Evolutionary conservation across 2,797 vertebrate genomes (phyloP).

Genomic region (Phrynocephalus vlangalii): DNA sequence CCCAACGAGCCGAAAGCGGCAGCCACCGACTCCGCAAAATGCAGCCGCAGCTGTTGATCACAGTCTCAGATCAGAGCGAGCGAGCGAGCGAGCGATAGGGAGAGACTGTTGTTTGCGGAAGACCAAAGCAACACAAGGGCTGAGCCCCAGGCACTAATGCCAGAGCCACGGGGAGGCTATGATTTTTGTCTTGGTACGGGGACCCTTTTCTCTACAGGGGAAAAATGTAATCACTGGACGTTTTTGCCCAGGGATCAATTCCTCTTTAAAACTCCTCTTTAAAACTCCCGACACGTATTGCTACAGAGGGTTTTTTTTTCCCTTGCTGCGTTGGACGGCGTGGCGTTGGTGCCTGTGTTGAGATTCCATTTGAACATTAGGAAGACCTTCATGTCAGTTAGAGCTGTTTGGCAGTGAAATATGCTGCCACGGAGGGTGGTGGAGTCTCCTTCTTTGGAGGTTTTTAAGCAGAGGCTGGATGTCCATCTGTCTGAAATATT

Average conservation of each 20-base stretch:
- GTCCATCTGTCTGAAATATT: no score
- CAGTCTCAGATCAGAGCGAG: no score
- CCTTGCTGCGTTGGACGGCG: neutral
- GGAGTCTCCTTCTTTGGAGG: no score
- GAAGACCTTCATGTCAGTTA: no score
- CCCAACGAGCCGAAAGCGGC: no score
- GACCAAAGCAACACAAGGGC: neutral
- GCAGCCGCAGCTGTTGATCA: neutral
- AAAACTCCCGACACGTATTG: neutral
- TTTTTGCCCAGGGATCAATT: neutral
- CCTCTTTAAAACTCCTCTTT: neutral
- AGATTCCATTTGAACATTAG: no score
- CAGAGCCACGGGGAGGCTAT: neutral
- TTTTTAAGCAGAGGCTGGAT: no score
- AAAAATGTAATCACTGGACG: conserved; percentile 1
- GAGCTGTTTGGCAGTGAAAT: no score
- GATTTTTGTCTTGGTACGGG: neutral
- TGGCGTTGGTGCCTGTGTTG: neutral
- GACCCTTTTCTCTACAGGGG: neutral
- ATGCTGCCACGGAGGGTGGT: no score
- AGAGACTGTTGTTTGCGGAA: no score
- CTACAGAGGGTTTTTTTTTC: neutral
- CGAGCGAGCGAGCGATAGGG: neutral
- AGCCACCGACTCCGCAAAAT: neutral
- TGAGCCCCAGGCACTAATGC: neutral